Percentiles rank a stretch among this genome's conserved stretches.
phyloP scores from a whole-genome alignment of 2,888 invertebrate species.

The Caradrina clavipalpis region DNA sequence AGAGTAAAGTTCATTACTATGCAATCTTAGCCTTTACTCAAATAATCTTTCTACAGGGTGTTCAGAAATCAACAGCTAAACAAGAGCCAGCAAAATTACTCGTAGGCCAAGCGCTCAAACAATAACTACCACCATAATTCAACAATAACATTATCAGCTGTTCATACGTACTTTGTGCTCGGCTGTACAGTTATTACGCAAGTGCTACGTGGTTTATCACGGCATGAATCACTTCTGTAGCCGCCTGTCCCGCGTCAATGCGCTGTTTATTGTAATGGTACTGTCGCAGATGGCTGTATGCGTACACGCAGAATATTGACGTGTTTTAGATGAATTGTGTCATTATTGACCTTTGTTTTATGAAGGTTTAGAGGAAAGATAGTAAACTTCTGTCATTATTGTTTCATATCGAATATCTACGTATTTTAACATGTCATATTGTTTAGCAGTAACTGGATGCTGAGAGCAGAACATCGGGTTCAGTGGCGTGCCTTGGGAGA shows the following conservation, averaged over 20 bases:
- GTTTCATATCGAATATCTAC: too few relatives aligned
- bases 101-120: slow-evolving; percentile 13
- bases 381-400: neutral
- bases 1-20: too few relatives aligned
- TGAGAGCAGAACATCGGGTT: too few relatives aligned
- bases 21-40: too few relatives aligned
- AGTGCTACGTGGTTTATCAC: slow-evolving; percentile 59
- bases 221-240: slow-evolving; percentile 57
- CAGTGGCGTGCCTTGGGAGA: too few relatives aligned
- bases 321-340: slow-evolving; percentile 5
- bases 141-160: slow-evolving; percentile 46
- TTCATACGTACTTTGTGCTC: slow-evolving; percentile 42
- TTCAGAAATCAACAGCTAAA: neutral
- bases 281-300: slow-evolving; percentile 33
- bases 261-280: slow-evolving; percentile 45
- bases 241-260: slow-evolving; percentile 49
- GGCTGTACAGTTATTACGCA: slow-evolving; percentile 52
- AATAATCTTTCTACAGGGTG: too few relatives aligned
- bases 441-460: too few relatives aligned
- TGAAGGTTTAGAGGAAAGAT: neutral
- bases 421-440: too few relatives aligned
- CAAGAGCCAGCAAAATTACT: slow-evolving; percentile 13
- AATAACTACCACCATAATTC: slow-evolving; percentile 28
- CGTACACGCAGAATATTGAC: slow-evolving; percentile 25
- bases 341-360: neutral